Evolutionary conservation across 37 sponge, comb jelly and placozoan species (phyloP), one percentile per base, ranked within the genome.

Genomic region (Axinella damicornis): DNA sequence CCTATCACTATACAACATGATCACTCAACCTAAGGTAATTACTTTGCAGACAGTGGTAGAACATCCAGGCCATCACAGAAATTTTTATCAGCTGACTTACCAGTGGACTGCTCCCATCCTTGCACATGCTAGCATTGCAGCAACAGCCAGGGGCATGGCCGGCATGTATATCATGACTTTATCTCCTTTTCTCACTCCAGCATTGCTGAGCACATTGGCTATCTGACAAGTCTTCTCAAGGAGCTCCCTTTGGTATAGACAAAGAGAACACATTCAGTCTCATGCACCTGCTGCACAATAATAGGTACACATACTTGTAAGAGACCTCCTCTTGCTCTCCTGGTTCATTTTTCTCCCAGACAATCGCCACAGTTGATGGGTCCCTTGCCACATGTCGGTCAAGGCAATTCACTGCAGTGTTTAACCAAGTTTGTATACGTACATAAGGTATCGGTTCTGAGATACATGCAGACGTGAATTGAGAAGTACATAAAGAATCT

Each of bases 261-360:
- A 61, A 68, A 68, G 5, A 68, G 2, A 19, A 68, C 35, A 46
- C 4, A 46, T 12, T 12, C n/a, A n/a, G n/a, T n/a, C n/a, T 17
- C 13, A n/a, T n/a, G n/a, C 20, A 68, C 34, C 17, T 37, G 4
- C 4, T 46, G 4, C 4, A 46, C 46, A 46, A 46, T 9, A n/a
- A n/a, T 9, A 46, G 46, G 6, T 9, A 12, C 46, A 9, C 46
- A 46, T 24, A 90, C 90, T 53, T 56, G 86, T 92, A 92, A 30
- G 88, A 81, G 52, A 92, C 73, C 25, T 38, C 28, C 37, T 92
- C 77, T 2, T 80, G 69, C 24, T 80, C 71, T 12, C 83, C 81
- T 25, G 89, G 86, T 36, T 77, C 81, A 65, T 92, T 85, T 35
- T 80, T 72, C 73, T 92, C 93, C 89, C 92, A 92, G 18, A 92